phyloP scores from a whole-genome alignment of 2,888 invertebrate species.

The Vandiemenella viatica region DNA sequence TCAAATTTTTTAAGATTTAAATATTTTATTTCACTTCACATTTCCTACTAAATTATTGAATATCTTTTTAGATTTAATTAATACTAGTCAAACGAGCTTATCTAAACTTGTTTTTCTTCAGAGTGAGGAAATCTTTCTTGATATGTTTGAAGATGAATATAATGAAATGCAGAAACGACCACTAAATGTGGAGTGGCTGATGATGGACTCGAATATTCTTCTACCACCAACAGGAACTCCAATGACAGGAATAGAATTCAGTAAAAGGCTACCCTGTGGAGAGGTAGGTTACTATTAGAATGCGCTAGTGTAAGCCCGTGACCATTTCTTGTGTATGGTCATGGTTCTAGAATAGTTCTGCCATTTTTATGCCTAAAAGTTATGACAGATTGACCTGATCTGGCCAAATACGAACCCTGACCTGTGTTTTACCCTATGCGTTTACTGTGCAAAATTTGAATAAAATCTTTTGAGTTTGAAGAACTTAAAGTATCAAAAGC shows the following conservation, averaged over 20 bases:
- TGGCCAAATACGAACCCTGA: too few relatives aligned
- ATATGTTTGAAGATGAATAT: conserved; percentile 98
- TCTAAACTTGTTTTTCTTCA: conserved; percentile 23
- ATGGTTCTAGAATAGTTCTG: too few relatives aligned
- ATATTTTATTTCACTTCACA: too few relatives aligned
- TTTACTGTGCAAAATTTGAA: too few relatives aligned
- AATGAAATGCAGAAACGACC: conserved; percentile 78
- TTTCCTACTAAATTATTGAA: too few relatives aligned
- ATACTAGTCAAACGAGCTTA: not conserved
- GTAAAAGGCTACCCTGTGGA: conserved; percentile 86
- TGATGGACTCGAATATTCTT: conserved; percentile 90
- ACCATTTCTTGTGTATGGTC: too few relatives aligned
- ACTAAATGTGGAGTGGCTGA: conserved; percentile 83
- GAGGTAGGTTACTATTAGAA: conserved; percentile 48
- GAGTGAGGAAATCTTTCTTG: conserved; percentile 94
- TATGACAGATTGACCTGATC: too few relatives aligned
- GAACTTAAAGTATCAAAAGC: too few relatives aligned
- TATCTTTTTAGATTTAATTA: not conserved
- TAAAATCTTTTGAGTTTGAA: too few relatives aligned
- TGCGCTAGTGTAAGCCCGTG: not conserved
- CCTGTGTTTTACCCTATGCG: too few relatives aligned
- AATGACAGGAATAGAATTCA: conserved; percentile 87
- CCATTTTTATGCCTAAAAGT: too few relatives aligned
- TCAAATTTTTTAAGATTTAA: too few relatives aligned
- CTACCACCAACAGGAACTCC: conserved; percentile 92